These are phyloP conservation scores for Scaptomyza pallida DNA, from an alignment of 1,140 invertebrate genomes.

Conservation along the genomic window DNA sequence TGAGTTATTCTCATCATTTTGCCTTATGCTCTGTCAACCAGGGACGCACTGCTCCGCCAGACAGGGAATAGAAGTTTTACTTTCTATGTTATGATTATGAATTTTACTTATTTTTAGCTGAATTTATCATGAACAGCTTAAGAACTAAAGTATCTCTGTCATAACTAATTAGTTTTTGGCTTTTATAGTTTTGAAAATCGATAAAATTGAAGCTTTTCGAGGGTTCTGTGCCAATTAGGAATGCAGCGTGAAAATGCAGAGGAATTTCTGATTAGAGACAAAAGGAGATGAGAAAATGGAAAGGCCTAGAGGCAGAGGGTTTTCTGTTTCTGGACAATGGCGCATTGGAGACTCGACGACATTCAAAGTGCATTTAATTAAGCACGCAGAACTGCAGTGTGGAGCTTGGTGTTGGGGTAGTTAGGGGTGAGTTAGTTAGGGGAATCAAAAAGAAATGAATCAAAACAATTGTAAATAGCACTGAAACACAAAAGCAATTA, in stretches of 20 bases:
- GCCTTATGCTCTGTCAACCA: constrained; percentile 22
- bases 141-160: not conserved
- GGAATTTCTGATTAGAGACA: constrained; percentile 56
- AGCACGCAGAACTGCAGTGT: constrained; percentile 45
- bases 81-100: too few relatives aligned
- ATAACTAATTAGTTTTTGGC: constrained; percentile 11
- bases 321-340: constrained; percentile 31
- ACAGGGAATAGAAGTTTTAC: not conserved
- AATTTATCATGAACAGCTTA: too few relatives aligned
- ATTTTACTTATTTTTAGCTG: too few relatives aligned
- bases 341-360: constrained; percentile 49
- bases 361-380: constrained; percentile 81
- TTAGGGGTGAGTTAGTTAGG: not conserved
- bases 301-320: constrained; percentile 54
- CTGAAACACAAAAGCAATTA: constrained; percentile 81
- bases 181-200: constrained; percentile 12
- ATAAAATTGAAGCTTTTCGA: constrained; percentile 19
- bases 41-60: not conserved
- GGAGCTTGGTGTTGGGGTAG: not conserved
- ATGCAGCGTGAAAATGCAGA: constrained; percentile 47
- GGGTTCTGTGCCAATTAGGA: constrained; percentile 40
- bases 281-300: constrained; percentile 20
- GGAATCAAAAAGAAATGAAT: constrained; percentile 67
- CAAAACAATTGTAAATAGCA: constrained; percentile 82
- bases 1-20: constrained; percentile 50